phyloP scores from a whole-genome alignment of 1,140 invertebrate species.

The Mactra quadrangularis region DNA sequence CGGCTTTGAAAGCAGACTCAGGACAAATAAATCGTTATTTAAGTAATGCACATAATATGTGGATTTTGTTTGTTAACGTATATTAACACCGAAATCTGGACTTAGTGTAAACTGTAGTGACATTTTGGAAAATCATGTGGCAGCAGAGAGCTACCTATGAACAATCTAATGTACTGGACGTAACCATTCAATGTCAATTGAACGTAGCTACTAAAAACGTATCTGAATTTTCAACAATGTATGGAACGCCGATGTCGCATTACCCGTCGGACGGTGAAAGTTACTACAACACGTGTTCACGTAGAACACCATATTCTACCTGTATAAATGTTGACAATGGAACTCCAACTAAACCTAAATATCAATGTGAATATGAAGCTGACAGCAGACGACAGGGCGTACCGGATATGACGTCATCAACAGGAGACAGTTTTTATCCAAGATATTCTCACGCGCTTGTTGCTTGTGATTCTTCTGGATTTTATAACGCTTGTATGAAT shows the following conservation, averaged over 20 bases:
- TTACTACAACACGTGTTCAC: neutral
- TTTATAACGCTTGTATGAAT: conserved; percentile 41
- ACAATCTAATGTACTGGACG: conserved; percentile 47
- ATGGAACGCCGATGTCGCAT: neutral
- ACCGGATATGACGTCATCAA: neutral
- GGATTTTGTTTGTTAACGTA: neutral
- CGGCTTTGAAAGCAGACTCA: neutral
- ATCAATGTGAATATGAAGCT: conserved; percentile 19
- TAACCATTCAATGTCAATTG: conserved; percentile 56
- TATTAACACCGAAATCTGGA: neutral
- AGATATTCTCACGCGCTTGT: neutral
- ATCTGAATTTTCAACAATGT: conserved; percentile 24
- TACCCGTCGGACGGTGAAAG: neutral
- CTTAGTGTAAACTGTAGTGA: neutral
- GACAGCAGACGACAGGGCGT: neutral
- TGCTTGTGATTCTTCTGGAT: conserved; percentile 23
- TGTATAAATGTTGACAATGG: neutral
- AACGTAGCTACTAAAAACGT: conserved; percentile 55
- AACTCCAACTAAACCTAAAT: conserved; percentile 2
- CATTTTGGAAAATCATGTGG: conserved; percentile 16
- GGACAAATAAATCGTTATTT: neutral
- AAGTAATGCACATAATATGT: neutral
- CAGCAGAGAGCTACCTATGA: conserved; percentile 31
- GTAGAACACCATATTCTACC: neutral
- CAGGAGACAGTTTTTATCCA: neutral